Evolutionary conservation across 2,797 vertebrate genomes (phyloP), one percentile per base, ranked within the genome.

Genomic region (Poeciliopsis turneri): DNA sequence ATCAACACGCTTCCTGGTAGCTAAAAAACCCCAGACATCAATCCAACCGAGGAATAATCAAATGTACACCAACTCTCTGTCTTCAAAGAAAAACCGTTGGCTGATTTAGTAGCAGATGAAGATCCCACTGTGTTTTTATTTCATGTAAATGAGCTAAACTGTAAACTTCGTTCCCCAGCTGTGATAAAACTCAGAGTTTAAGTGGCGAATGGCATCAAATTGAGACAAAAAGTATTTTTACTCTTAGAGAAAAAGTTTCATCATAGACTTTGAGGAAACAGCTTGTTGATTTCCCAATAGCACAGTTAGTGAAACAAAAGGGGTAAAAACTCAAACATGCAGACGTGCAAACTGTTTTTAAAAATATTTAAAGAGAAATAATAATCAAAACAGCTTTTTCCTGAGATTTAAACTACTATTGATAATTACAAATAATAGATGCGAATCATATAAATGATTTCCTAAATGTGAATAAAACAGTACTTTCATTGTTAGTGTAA

Each of bases 401-500:
- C 64, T 66, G 33, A 41, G 18, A 68, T 41, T 39, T 23, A 5
- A 68, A 39, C 36, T 12, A 23, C 23, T 25, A 5, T 25, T 28
- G 16, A 66, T 20, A 30, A 66, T 41, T 23, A 23, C 23, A 23
- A 51, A 51, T 51, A 9, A 51, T 23, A 53, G 23, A 53, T 53
- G 25, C 2, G 10, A 25, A 25, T 53, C 51, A 25, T 53, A 25
- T 25, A 45, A 46, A 6, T 9, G 3, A 46, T 25, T 41, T 36
- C 11, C 36, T 66, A 25, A 25, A 25, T 12, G 9, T 68, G 10
- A 45, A 28, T 45, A 12, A 28, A 28, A 1, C 7, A 8, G 7
- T 41, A 46, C 25, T 75, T 80, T 83, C 85, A 85, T 84, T 80
- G 71, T 73, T 74, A 30, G 10, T 47, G 71, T 77, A 39, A 72